A percentile compares a stretch with the other conserved stretches of the same genome.
Evolutionary conservation across 92 coral and sea anemone genomes (phyloP).

Genomic region (Epizoanthus ramosus): DNA sequence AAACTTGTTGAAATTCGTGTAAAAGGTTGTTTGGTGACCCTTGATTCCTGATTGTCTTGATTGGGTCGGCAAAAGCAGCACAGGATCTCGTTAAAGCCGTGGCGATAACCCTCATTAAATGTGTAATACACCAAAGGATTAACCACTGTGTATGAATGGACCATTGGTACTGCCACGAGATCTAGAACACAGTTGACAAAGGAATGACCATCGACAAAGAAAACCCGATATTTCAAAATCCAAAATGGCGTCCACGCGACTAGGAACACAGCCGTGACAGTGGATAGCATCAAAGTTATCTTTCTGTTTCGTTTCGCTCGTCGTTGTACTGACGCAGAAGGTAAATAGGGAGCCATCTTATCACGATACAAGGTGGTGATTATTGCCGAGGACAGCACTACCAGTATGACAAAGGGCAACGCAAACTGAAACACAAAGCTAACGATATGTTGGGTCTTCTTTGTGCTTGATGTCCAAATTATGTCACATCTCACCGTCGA

Average conservation of each 20-base stretch:
- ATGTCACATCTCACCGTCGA: background rate
- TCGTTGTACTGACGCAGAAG: slow-evolving; percentile 26
- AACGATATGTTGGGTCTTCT: slow-evolving; percentile 30
- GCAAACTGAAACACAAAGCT: slow-evolving; percentile 67
- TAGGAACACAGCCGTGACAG: slow-evolving; percentile 61
- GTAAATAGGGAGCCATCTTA: slow-evolving; percentile 35
- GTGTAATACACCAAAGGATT: slow-evolving; percentile 68
- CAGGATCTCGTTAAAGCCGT: slow-evolving; percentile 38
- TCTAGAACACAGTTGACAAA: slow-evolving; percentile 45
- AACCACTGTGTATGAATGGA: slow-evolving; percentile 61
- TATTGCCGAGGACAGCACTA: slow-evolving; percentile 65
- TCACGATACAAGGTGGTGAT: slow-evolving; percentile 52
- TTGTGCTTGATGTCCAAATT: slow-evolving; percentile 30
- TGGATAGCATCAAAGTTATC: slow-evolving; percentile 63
- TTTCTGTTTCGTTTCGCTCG: slow-evolving; percentile 61
- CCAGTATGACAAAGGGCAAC: slow-evolving; percentile 52
- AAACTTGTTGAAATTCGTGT: no score
- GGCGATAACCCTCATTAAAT: slow-evolving; percentile 69
- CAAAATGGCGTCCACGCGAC: slow-evolving; percentile 72
- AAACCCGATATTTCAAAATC: slow-evolving; percentile 53
- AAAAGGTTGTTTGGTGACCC: no score
- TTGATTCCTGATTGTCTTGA: no score
- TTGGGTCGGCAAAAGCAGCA: no score
- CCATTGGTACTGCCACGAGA: slow-evolving; percentile 53
- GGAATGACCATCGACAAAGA: slow-evolving; percentile 9